Conservation (phyloP, 2,797 vertebrate species). For the Characodon lateralis region DNA sequence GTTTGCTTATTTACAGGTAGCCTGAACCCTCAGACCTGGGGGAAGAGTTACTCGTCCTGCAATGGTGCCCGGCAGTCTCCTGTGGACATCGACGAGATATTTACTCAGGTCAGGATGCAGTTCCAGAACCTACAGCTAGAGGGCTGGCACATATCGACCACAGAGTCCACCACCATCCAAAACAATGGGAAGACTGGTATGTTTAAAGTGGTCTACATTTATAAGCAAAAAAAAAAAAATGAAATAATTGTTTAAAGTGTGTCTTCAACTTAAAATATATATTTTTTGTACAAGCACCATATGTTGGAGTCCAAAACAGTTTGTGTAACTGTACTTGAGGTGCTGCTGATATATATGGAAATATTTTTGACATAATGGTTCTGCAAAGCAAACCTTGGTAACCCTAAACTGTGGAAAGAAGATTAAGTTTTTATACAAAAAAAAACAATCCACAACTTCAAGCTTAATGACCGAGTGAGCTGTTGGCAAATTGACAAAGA, state of each 20-base stretch:
- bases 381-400: constrained; percentile 26
- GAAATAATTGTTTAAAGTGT: neutral
- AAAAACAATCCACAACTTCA: constrained; percentile 18
- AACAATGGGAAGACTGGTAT: constrained; percentile 96
- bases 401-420: constrained; percentile 41
- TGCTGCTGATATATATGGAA: neutral
- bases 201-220: neutral
- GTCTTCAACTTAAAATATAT: neutral
- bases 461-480: constrained; percentile 47
- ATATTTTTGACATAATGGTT: constrained; percentile 11
- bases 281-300: neutral
- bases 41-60: constrained; percentile 89
- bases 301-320: neutral
- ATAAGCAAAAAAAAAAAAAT: neutral
- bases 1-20: constrained; percentile 77
- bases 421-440: constrained; percentile 46
- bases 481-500: constrained; percentile 19
- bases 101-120: constrained; percentile 91
- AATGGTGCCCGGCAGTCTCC: constrained; percentile 92
- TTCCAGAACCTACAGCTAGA: constrained; percentile 91
- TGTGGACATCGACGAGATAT: constrained; percentile 93
- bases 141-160: constrained; percentile 81
- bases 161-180: constrained; percentile 80
- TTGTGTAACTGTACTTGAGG: neutral
- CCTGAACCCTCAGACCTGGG: constrained; percentile 91